A percentile compares a stretch with the other conserved stretches of the same genome.
Evolutionary conservation across 2,888 invertebrate species (phyloP).

Genomic region (Morpho achilles): DNA sequence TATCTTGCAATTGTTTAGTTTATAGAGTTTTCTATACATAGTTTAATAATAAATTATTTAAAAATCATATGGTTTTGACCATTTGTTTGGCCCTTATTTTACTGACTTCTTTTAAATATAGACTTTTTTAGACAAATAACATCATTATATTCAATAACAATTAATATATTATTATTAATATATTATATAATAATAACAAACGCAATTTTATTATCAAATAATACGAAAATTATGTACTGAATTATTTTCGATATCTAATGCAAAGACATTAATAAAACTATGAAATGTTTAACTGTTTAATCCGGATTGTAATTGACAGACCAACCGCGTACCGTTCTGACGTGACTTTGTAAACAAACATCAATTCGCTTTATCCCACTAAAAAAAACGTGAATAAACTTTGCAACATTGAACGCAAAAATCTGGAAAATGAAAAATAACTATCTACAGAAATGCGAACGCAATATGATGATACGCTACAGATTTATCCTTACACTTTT

Average conservation of each 20-base stretch:
- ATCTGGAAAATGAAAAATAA: conserved; percentile 14
- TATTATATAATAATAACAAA: too few relatives aligned
- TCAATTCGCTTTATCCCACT: conserved; percentile 19
- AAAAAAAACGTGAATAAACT: conserved; percentile 25
- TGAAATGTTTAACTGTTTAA: conserved; percentile 34
- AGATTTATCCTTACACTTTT: conserved; percentile 43
- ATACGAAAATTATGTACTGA: too few relatives aligned
- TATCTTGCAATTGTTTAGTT: too few relatives aligned
- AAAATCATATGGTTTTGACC: too few relatives aligned
- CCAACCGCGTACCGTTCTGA: conserved; percentile 40
- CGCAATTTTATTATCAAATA: too few relatives aligned
- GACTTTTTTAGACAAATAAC: too few relatives aligned
- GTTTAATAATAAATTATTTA: too few relatives aligned
- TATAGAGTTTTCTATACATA: too few relatives aligned
- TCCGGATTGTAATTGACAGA: conserved; percentile 44
- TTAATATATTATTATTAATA: too few relatives aligned
- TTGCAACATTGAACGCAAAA: conserved; percentile 21
- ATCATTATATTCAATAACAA: too few relatives aligned
- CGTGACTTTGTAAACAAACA: conserved; percentile 38
- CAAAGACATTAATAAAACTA: conserved; percentile 27
- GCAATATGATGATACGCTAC: conserved; percentile 37
- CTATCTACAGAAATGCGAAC: conserved; percentile 23
- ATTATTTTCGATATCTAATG: conserved; percentile 29
- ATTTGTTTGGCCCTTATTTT: too few relatives aligned
- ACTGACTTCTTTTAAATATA: too few relatives aligned